Conservation (phyloP, 2,888 invertebrate species). For the Tyria jacobaeae region DNA sequence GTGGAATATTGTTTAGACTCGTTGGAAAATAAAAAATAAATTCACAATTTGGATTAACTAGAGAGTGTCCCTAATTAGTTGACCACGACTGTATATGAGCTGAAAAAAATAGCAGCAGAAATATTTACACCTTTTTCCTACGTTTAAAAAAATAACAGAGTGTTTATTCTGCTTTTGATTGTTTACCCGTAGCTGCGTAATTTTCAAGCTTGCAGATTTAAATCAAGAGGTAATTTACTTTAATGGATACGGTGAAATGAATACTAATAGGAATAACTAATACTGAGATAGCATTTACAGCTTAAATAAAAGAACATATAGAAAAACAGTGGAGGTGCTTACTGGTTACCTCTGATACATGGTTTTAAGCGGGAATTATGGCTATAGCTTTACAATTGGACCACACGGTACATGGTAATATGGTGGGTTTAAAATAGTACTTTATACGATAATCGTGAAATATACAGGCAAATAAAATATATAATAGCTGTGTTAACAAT, state of each 20-base stretch:
- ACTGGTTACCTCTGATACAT: neutral
- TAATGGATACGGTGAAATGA: neutral
- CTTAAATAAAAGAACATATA: no score
- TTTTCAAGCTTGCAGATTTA: slow-evolving; percentile 7
- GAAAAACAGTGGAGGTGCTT: no score
- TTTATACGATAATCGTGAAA: neutral
- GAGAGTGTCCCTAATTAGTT: no score
- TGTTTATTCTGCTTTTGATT: slow-evolving; percentile 29
- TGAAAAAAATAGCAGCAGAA: slow-evolving; percentile 12
- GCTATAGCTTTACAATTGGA: neutral
- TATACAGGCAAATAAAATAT: no score
- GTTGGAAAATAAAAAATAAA: no score
- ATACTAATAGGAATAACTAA: no score
- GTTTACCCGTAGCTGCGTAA: slow-evolving; percentile 8
- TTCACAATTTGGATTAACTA: no score
- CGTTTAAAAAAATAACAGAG: slow-evolving; percentile 19
- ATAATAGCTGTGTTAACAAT: neutral
- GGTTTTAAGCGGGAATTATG: neutral
- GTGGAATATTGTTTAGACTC: no score
- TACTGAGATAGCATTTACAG: no score
- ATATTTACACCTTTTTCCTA: slow-evolving; percentile 13
- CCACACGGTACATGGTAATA: no score
- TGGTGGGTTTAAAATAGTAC: neutral
- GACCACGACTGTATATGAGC: no score
- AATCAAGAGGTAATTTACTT: neutral